A percentile compares a stretch with the other conserved stretches of the same genome.
Evolutionary conservation across 2,113 vertebrate genomes (phyloP).

Genomic region (Tichodroma muraria): DNA sequence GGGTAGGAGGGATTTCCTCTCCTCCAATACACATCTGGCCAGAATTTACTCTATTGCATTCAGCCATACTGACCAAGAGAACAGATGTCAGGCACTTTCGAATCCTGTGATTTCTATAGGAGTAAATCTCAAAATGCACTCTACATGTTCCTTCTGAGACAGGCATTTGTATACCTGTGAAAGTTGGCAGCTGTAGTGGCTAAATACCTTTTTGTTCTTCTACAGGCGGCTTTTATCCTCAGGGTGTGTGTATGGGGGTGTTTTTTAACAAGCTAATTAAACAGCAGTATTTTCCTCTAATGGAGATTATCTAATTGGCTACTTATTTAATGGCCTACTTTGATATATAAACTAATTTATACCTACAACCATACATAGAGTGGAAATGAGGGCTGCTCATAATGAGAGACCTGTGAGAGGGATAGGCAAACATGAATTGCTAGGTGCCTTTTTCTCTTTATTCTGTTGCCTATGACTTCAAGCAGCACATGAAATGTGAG

Average conservation of each 20-base stretch:
- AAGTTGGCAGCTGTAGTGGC: neutral
- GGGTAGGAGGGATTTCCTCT: neutral
- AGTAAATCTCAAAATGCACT: neutral
- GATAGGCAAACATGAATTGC: neutral
- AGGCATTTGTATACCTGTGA: neutral
- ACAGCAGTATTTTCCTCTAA: neutral
- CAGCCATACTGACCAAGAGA: neutral
- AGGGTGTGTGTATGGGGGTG: neutral
- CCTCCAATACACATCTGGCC: neutral
- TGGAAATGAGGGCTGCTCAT: neutral
- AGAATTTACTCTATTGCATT: neutral
- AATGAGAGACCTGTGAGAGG: neutral
- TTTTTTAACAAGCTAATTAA: conserved; percentile 3
- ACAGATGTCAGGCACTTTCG: neutral
- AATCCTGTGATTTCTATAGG: neutral
- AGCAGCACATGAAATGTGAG: neutral
- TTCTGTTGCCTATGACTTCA: neutral
- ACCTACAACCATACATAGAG: neutral
- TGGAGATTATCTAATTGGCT: neutral
- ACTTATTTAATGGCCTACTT: neutral
- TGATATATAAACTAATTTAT: neutral
- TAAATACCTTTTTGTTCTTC: neutral
- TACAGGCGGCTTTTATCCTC: neutral
- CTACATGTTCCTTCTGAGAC: neutral
- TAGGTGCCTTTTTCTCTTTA: neutral